phyloP scores from a whole-genome alignment of 2,888 invertebrate species.

The Glaucopsyche alexis region DNA sequence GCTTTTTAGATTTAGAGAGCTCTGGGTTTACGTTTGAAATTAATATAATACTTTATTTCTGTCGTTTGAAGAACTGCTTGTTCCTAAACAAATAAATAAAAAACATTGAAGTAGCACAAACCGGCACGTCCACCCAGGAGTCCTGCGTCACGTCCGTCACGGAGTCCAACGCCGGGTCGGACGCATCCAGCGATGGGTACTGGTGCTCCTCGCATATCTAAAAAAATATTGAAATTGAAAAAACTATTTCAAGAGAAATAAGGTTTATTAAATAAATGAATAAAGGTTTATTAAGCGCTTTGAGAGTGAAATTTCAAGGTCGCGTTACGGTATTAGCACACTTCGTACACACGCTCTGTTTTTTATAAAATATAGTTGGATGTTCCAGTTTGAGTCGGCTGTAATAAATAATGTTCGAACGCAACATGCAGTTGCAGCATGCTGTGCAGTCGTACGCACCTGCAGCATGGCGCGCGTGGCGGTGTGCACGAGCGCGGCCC shows the following conservation, averaged over 20 bases:
- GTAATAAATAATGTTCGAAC: not conserved
- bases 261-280: too few species aligned
- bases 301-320: too few species aligned
- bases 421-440: not conserved
- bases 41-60: too few species aligned
- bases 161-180: conserved; percentile 60
- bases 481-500: conserved; percentile 89
- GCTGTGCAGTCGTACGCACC: conserved; percentile 46
- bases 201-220: conserved; percentile 77
- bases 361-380: too few species aligned
- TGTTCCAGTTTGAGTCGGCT: too few species aligned
- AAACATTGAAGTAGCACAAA: conserved; percentile 37
- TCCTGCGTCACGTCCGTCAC: conserved; percentile 58
- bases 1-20: too few species aligned
- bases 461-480: conserved; percentile 87
- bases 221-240: conserved; percentile 31
- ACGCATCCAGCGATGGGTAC: conserved; percentile 70
- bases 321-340: too few species aligned
- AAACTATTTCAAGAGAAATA: not conserved
- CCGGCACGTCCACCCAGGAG: conserved; percentile 62
- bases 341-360: too few species aligned
- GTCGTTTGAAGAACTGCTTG: too few species aligned
- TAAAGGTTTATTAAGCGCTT: too few species aligned
- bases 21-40: too few species aligned
- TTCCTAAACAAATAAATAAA: not conserved